Base-by-base conservation (phyloP, 2,888 invertebrate species). In the Meteorus cinctellus region DNA sequence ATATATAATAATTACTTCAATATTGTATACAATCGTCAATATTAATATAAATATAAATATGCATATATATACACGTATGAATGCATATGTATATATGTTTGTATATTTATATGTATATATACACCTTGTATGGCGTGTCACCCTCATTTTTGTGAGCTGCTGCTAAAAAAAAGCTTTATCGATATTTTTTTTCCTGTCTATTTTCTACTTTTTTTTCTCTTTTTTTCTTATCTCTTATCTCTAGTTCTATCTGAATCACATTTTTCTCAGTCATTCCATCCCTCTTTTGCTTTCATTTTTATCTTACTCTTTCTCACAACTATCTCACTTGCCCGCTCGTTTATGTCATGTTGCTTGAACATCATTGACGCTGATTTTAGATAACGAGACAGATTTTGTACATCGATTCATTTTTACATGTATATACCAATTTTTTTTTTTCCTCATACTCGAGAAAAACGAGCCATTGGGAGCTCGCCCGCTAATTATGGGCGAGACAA, bases 71-170 rank as follows among this genome's bases (percentile, higher is more conserved):
- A 12, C 8, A 41, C 41, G 8, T 41, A 41, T 34, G 34, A 34
- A 12, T 12, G 12, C 8, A 41, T 12, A 12, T 41, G 8, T 12
- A 12, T 41, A 41, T 12, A 12, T 41, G 12, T 41, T 8, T 41
- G 12, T 12, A 41, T 41, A 41, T 41, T 12, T 41, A 41, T 41
- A 41, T 41, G 12, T 12, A 41, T 74, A 72, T 79, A 75, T 60
- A 78, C 70, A 79, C 69, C 68, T 74, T 78, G 69, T 81, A 79
- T 79, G 79, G 79, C 77, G 80, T 79, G 79, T 81, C 73, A 81
- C 75, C 75, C 69, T 72, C 63, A 73, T 71, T 72, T 79, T 79
- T 76, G 73, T 78, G 77, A 75, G 76, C 73, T 77, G 59, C 41
- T 77, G 77, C 77, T 73, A 76, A 74, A 55, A 55, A 63, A 74